These are phyloP conservation scores for Avahi laniger DNA, from an alignment of 2,797 vertebrate species.

Conservation along the genomic window DNA sequence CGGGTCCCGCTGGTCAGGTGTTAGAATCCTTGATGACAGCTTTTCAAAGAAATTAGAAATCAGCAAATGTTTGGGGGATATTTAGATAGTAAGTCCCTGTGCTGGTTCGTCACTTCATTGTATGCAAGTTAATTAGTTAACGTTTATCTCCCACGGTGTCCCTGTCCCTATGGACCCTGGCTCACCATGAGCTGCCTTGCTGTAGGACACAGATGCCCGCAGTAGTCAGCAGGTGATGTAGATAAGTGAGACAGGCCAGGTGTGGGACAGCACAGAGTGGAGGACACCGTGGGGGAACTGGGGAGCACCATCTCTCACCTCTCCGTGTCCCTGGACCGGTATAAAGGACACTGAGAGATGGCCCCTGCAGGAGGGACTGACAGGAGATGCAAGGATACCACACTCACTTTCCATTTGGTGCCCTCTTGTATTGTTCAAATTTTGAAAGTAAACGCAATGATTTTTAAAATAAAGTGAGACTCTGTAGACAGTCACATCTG, in stretches of 20 bases:
- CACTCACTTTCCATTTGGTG: background rate
- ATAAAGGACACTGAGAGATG: background rate
- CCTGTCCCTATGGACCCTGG: background rate
- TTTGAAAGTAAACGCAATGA: background rate
- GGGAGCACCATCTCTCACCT: background rate
- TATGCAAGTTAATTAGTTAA: background rate
- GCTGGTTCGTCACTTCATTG: background rate
- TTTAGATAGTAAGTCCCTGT: background rate
- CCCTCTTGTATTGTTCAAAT: background rate
- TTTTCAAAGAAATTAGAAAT: conserved; percentile 27
- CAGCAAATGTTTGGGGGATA: background rate
- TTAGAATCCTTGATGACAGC: background rate
- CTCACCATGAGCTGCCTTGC: background rate
- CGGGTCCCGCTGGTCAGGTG: background rate
- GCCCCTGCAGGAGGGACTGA: background rate
- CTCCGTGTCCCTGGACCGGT: background rate
- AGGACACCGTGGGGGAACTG: accelerated
- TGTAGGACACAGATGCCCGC: background rate
- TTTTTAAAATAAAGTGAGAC: background rate
- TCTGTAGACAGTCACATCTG: background rate
- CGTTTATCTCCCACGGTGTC: background rate
- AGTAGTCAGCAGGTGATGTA: background rate
- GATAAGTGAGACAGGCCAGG: background rate
- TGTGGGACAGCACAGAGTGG: background rate
- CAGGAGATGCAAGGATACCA: background rate